Evolutionary conservation across 2,797 vertebrate genomes (phyloP).

Genomic region (Glossophaga mutica): DNA sequence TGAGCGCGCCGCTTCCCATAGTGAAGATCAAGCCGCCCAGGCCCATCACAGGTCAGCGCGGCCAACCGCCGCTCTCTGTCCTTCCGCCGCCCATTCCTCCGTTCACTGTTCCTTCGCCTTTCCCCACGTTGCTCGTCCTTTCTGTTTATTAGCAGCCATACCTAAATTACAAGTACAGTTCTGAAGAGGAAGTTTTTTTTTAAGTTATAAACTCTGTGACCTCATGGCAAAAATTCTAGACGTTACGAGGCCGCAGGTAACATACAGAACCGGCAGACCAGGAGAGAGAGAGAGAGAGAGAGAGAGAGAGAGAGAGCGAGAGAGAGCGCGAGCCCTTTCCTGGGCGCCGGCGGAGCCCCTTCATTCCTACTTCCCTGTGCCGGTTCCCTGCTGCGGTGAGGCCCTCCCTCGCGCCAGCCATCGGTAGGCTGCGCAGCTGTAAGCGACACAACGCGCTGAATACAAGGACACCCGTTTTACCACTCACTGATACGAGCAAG

Average conservation of each 20-base stretch:
- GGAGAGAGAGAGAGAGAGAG: neutral
- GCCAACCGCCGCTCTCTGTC: neutral
- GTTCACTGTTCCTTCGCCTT: neutral
- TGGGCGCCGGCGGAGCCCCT: neutral
- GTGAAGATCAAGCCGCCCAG: slow-evolving; percentile 85
- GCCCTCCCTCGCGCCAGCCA: neutral
- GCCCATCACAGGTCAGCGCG: slow-evolving; percentile 81
- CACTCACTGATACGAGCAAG: neutral
- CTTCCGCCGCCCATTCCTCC: neutral
- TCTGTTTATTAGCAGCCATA: neutral
- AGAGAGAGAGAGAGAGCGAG: neutral
- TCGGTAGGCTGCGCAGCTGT: too few species aligned
- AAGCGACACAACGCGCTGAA: neutral
- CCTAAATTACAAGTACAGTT: neutral
- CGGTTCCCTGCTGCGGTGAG: neutral
- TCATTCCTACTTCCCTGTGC: neutral
- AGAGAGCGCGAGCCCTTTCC: neutral
- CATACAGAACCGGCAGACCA: neutral
- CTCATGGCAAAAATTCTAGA: neutral
- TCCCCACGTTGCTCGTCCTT: neutral
- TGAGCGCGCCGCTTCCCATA: slow-evolving; percentile 79
- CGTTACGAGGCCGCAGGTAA: neutral
- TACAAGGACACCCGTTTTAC: too few species aligned
- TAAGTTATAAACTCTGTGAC: neutral
- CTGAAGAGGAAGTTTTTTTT: neutral